These are phyloP conservation scores for Perodicticus potto DNA, from an alignment of 2,797 vertebrate species.

Conservation along the genomic window DNA sequence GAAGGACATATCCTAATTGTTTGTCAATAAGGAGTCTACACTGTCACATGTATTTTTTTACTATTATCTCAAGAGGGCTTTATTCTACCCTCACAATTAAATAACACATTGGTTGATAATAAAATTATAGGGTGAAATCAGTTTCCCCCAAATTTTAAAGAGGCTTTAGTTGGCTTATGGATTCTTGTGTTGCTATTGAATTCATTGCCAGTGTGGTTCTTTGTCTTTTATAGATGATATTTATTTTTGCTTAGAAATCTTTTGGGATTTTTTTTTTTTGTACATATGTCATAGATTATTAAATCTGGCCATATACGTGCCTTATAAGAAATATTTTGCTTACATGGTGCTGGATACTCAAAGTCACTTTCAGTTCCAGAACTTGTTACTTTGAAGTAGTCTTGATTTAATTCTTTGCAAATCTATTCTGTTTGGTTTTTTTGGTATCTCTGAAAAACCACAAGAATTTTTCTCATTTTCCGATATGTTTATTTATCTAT, in stretches of 20 bases:
- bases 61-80: background rate
- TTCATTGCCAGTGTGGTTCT: background rate
- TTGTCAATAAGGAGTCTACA: background rate
- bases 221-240: background rate
- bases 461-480: background rate
- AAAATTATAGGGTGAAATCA: background rate
- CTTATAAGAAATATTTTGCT: background rate
- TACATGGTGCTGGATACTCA: background rate
- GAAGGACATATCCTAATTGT: background rate
- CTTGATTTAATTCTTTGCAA: background rate
- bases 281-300: background rate
- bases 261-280: background rate
- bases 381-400: background rate
- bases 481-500: background rate
- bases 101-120: background rate
- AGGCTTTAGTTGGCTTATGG: background rate
- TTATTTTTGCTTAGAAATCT: background rate
- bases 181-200: background rate
- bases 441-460: background rate
- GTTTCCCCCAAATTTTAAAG: background rate
- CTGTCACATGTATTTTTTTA: background rate
- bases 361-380: background rate
- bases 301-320: background rate
- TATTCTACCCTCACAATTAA: background rate
- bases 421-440: background rate